A percentile compares a stretch with the other conserved stretches of the same genome.
Evolutionary conservation across 2,113 vertebrate species (phyloP).

Genomic region (Tautogolabrus adspersus): DNA sequence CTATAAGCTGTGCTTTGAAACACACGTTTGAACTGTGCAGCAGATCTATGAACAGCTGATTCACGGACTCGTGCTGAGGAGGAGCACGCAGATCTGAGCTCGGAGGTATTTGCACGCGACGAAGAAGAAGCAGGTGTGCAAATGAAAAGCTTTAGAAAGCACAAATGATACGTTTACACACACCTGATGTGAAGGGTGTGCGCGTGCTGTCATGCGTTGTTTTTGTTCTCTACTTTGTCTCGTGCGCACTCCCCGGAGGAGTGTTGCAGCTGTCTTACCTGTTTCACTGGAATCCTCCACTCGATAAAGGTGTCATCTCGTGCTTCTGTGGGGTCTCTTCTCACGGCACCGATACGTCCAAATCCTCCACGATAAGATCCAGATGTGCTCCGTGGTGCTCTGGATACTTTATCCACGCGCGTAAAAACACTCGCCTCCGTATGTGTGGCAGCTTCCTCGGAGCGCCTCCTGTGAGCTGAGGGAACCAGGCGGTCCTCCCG

Average conservation of each 20-base stretch:
- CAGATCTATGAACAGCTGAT: too few relatives aligned
- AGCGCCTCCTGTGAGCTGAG: slow-evolving; percentile 43
- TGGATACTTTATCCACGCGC: neutral
- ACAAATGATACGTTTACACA: neutral
- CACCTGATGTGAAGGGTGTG: neutral
- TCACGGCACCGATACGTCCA: neutral
- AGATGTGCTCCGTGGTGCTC: neutral
- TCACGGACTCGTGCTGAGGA: neutral
- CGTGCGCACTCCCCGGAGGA: neutral
- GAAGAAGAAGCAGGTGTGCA: slow-evolving; percentile 8
- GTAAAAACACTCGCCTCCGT: slow-evolving; percentile 16
- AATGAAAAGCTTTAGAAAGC: neutral
- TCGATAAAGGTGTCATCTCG: slow-evolving; percentile 40
- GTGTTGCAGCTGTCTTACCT: slow-evolving; percentile 47
- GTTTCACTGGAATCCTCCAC: slow-evolving; percentile 27
- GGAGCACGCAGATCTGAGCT: neutral
- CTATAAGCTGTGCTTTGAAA: too few relatives aligned
- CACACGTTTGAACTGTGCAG: too few relatives aligned
- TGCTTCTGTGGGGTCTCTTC: neutral
- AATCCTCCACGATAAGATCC: neutral
- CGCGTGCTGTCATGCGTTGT: neutral
- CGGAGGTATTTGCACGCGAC: neutral
- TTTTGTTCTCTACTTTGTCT: neutral
- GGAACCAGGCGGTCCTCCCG: neutral
- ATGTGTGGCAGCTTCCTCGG: slow-evolving; percentile 20